Conservation (phyloP, 2,113 vertebrate species). For the Balaeniceps rex region DNA sequence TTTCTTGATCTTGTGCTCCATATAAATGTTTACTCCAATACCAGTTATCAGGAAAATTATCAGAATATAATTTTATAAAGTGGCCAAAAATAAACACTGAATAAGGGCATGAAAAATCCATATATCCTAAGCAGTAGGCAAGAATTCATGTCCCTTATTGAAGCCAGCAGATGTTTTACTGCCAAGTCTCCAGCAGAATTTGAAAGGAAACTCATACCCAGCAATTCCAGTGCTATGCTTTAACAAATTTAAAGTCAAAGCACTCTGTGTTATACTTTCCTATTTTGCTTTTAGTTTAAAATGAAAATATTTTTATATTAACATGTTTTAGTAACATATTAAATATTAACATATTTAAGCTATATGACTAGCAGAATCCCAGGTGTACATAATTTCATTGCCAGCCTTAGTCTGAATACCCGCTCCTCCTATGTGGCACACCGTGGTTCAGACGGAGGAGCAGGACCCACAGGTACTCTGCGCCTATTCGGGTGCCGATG, state of each 20-base stretch:
- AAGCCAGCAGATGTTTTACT: neutral
- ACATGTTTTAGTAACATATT: too few species aligned
- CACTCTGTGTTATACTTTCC: neutral
- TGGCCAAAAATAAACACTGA: neutral
- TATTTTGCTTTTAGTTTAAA: neutral
- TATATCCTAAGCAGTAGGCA: neutral
- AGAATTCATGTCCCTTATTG: neutral
- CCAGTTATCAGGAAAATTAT: neutral
- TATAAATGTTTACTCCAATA: neutral
- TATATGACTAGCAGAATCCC: neutral
- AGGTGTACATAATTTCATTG: neutral
- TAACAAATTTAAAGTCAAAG: neutral
- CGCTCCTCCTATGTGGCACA: accelerated
- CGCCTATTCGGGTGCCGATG: neutral
- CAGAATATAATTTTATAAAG: neutral
- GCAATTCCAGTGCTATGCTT: neutral
- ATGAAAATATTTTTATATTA: neutral
- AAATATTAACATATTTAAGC: neutral
- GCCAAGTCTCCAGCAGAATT: neutral
- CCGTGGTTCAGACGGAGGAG: neutral
- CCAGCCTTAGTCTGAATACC: neutral
- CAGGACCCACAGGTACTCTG: neutral
- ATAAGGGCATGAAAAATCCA: neutral
- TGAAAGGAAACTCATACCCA: neutral
- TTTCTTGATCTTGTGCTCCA: neutral